These are phyloP conservation scores for Pangasius djambal DNA, from an alignment of 2,797 vertebrate genomes.

Conservation along the genomic window DNA sequence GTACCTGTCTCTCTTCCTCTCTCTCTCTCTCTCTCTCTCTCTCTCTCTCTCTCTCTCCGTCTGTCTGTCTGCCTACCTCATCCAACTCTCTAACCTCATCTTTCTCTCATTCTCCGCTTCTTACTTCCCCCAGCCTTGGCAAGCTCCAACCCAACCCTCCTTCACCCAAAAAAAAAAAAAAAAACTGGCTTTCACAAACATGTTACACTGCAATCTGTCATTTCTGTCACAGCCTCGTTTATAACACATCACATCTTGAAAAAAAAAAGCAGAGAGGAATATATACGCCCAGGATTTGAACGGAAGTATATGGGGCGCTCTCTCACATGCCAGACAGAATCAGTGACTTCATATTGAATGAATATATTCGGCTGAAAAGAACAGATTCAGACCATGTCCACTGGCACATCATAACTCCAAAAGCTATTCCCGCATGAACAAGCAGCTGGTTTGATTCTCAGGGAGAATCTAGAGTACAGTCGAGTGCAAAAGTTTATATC, in stretches of 20 bases:
- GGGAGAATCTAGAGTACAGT: background rate
- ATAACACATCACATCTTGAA: slow-evolving; percentile 48
- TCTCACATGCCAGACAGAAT: slow-evolving; percentile 16
- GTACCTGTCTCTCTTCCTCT: background rate
- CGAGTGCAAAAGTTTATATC: background rate
- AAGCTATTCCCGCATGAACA: background rate
- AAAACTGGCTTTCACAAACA: slow-evolving; percentile 37
- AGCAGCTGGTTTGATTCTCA: background rate
- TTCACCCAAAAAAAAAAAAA: slow-evolving; percentile 9
- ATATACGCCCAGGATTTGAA: slow-evolving; percentile 14
- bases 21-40: slow-evolving; percentile 1
- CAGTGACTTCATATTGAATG: slow-evolving; percentile 26
- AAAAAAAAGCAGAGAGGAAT: slow-evolving; percentile 9
- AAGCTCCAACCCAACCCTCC: background rate
- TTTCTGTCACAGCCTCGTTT: slow-evolving; percentile 51
- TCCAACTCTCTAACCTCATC: slow-evolving; percentile 1
- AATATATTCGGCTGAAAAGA: background rate
- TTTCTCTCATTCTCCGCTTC: background rate
- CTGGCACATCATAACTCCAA: background rate
- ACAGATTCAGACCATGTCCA: background rate
- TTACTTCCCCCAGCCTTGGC: slow-evolving; percentile 11
- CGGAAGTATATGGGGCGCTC: slow-evolving; percentile 23
- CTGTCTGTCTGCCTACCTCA: slow-evolving; percentile 28
- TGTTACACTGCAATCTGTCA: slow-evolving; percentile 51
- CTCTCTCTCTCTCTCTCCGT: slow-evolving; percentile 33